phyloP scores from a whole-genome alignment of 2,888 invertebrate species.

The Teinopalpus imperialis region DNA sequence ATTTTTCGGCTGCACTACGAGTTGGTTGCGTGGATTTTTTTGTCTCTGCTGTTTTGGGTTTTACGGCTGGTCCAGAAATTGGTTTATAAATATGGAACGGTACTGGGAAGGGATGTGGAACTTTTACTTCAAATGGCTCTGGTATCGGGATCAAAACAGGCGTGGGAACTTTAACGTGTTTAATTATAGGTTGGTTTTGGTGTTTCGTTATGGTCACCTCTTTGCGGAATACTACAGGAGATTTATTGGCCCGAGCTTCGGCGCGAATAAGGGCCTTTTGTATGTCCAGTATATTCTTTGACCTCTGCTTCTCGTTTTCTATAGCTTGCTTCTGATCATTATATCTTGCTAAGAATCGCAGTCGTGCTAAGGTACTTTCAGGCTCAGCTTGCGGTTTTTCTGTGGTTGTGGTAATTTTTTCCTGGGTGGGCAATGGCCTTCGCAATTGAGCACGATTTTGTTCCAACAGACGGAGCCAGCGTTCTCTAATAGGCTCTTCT shows the following conservation, averaged over 20 bases:
- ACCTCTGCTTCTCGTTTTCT: constrained; percentile 48
- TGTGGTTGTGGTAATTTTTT: constrained; percentile 6
- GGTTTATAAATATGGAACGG: constrained; percentile 43
- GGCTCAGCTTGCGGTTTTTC: constrained; percentile 20
- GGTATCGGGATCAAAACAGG: constrained; percentile 49
- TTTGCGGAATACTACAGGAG: constrained; percentile 41
- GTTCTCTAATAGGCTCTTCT: constrained; percentile 29
- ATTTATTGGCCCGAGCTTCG: constrained; percentile 45
- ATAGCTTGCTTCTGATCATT: constrained; percentile 45
- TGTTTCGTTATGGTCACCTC: constrained; percentile 44
- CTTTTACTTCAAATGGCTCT: constrained; percentile 39
- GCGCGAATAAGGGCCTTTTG: constrained; percentile 48
- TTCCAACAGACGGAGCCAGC: constrained; percentile 30
- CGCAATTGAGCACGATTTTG: constrained; percentile 32
- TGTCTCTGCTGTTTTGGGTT: constrained; percentile 40
- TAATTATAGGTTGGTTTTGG: constrained; percentile 37
- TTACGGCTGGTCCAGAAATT: constrained; percentile 38
- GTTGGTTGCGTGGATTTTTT: constrained; percentile 38
- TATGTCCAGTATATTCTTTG: constrained; percentile 40
- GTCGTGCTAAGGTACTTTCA: constrained; percentile 31
- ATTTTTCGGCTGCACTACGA: constrained; percentile 37
- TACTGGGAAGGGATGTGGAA: constrained; percentile 43
- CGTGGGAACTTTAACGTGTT: constrained; percentile 39
- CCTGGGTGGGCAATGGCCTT: constrained; percentile 24
- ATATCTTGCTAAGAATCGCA: constrained; percentile 51